Conservation (phyloP, 2,888 invertebrate species). For the Epinotia bilunana region DNA sequence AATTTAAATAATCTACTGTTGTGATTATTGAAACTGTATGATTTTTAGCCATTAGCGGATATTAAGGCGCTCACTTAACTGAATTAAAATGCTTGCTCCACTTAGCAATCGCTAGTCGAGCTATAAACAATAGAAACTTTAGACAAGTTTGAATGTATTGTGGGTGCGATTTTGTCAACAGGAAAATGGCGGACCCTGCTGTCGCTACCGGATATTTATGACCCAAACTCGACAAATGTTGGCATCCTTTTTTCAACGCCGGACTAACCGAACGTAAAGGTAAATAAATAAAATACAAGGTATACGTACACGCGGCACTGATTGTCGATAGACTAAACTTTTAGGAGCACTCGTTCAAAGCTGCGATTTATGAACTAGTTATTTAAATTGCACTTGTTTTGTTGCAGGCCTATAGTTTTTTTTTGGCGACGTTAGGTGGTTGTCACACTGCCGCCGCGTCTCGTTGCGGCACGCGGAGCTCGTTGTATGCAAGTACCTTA, state of each 20-base stretch:
- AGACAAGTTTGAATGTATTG: slow-evolving; percentile 80
- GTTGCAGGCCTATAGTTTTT: neutral
- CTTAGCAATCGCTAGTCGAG: slow-evolving; percentile 64
- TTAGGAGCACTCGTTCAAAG: slow-evolving; percentile 14
- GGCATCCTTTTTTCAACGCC: slow-evolving; percentile 72
- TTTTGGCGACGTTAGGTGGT: too few species aligned
- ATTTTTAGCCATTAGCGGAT: slow-evolving; percentile 38
- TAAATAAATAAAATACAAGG: slow-evolving; percentile 60
- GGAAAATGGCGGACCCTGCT: slow-evolving; percentile 80
- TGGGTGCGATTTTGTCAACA: slow-evolving; percentile 81
- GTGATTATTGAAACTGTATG: slow-evolving; percentile 31
- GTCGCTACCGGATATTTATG: slow-evolving; percentile 79
- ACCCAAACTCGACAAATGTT: slow-evolving; percentile 75
- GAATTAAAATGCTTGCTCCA: slow-evolving; percentile 65
- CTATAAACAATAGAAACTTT: slow-evolving; percentile 79
- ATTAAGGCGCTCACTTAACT: slow-evolving; percentile 53
- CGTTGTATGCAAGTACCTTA: too few species aligned
- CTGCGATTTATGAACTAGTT: slow-evolving; percentile 10
- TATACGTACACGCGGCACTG: slow-evolving; percentile 59
- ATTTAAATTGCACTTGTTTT: neutral
- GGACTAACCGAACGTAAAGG: slow-evolving; percentile 70
- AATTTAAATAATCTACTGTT: too few species aligned
- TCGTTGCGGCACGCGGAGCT: too few species aligned
- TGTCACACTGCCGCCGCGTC: too few species aligned
- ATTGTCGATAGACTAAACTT: slow-evolving; percentile 13